phyloP scores from a whole-genome alignment of 2,797 vertebrate species.

The Acanthurus lineatus region DNA sequence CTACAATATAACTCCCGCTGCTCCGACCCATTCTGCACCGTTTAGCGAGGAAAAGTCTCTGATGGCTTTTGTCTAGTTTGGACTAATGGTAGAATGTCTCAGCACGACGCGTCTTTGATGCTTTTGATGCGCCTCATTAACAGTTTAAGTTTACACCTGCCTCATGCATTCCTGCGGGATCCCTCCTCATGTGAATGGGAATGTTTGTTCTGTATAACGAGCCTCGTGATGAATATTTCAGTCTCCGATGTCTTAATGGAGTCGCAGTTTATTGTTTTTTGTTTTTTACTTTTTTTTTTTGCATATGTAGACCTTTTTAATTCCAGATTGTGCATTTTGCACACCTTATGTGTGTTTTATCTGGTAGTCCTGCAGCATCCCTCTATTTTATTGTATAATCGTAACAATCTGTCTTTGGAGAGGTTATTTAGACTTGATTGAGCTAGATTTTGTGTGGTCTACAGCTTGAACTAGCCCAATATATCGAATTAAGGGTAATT shows the following conservation, averaged over 20 bases:
- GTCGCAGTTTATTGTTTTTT: slow-evolving; percentile 26
- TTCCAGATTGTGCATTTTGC: slow-evolving; percentile 14
- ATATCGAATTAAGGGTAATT: slow-evolving; percentile 12
- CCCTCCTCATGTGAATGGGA: slow-evolving; percentile 55
- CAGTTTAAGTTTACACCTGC: slow-evolving; percentile 85
- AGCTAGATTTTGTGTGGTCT: slow-evolving; percentile 20
- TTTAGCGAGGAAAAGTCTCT: slow-evolving; percentile 81
- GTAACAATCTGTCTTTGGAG: slow-evolving; percentile 5
- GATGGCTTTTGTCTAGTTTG: slow-evolving; percentile 79
- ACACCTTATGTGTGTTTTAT: neutral
- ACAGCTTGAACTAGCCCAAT: slow-evolving; percentile 4
- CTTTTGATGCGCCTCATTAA: slow-evolving; percentile 84
- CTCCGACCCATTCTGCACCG: slow-evolving; percentile 71
- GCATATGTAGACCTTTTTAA: neutral
- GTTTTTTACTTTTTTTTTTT: neutral
- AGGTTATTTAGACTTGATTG: slow-evolving; percentile 49
- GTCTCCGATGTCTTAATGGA: slow-evolving; percentile 60
- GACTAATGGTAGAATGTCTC: slow-evolving; percentile 73
- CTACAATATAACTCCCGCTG: slow-evolving; percentile 79
- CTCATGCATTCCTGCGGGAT: slow-evolving; percentile 78
- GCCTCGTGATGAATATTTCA: slow-evolving; percentile 26
- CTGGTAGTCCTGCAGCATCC: neutral
- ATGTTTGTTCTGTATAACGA: slow-evolving; percentile 71
- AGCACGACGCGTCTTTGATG: slow-evolving; percentile 78
- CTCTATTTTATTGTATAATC: neutral